Conservation (phyloP, 2,797 vertebrate species). For the Mus minutoides region DNA sequence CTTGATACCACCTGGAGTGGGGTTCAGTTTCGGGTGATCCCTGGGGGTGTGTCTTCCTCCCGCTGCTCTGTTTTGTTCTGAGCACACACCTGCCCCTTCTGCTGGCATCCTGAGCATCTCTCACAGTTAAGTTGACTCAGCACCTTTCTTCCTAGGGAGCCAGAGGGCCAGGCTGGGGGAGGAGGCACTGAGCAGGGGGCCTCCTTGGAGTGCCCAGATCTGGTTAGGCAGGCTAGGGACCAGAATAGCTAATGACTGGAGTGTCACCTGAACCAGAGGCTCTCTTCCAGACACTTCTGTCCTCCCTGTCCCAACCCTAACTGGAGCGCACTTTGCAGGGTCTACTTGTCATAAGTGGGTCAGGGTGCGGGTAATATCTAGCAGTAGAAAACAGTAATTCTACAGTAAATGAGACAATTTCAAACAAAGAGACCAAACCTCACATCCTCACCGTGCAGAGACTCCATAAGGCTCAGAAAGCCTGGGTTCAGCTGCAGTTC, state of each 20-base stretch:
- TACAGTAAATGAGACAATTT: not conserved
- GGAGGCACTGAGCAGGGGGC: not conserved
- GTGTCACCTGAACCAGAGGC: too few species aligned
- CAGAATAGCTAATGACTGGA: fast-evolving
- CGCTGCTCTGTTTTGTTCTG: fast-evolving
- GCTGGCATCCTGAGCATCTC: not conserved
- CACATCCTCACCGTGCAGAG: fast-evolving
- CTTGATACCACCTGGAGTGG: too few species aligned
- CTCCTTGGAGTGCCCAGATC: fast-evolving
- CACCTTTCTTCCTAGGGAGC: not conserved
- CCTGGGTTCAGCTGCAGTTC: not conserved
- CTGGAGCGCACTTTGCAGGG: too few species aligned
- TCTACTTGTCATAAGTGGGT: too few species aligned
- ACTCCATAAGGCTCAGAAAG: not conserved
- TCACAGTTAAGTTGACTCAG: not conserved
- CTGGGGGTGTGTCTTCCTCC: not conserved
- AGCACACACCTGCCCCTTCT: not conserved
- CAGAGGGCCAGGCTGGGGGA: too few species aligned
- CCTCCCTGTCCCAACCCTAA: not conserved
- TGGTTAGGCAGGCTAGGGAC: not conserved
- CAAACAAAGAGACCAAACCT: not conserved
- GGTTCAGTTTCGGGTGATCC: not conserved
- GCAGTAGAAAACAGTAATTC: not conserved
- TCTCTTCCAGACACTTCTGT: not conserved
- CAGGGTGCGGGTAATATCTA: not conserved